These are phyloP conservation scores for Chymomyza caudatula DNA, from an alignment of 2,888 invertebrate species.

Conservation along the genomic window DNA sequence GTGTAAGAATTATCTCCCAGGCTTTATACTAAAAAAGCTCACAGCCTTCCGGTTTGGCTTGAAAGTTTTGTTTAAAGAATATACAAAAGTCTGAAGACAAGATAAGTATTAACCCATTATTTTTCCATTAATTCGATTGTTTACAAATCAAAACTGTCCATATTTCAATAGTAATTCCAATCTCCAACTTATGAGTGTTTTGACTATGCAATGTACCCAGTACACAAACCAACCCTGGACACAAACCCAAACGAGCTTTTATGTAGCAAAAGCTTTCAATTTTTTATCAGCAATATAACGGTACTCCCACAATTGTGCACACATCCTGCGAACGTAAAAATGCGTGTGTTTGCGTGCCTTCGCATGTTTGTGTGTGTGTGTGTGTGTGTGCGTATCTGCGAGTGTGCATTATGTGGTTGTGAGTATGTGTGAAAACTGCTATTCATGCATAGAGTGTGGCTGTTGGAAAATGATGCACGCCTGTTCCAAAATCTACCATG, in stretches of 20 bases:
- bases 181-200: background rate
- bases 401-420: background rate
- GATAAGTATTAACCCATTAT: too few relatives aligned
- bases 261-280: background rate
- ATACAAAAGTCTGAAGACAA: too few relatives aligned
- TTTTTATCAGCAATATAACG: conserved; percentile 12
- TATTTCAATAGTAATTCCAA: background rate
- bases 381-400: conserved; percentile 24
- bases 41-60: too few relatives aligned
- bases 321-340: background rate
- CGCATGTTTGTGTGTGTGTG: background rate
- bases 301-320: conserved; percentile 16
- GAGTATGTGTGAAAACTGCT: background rate
- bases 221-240: background rate
- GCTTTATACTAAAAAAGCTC: too few relatives aligned
- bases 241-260: conserved; percentile 35
- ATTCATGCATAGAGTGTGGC: conserved; percentile 32
- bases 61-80: too few relatives aligned
- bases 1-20: too few relatives aligned
- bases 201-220: background rate
- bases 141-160: too few relatives aligned
- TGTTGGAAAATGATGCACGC: conserved; percentile 47
- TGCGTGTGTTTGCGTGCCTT: background rate
- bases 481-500: conserved; percentile 71
- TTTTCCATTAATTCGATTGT: too few relatives aligned